A percentile compares a stretch with the other conserved stretches of the same genome.
These are phyloP conservation scores for Taenioides sp. DNA, from an alignment of 2,797 vertebrate genomes.

Conservation along the genomic window DNA sequence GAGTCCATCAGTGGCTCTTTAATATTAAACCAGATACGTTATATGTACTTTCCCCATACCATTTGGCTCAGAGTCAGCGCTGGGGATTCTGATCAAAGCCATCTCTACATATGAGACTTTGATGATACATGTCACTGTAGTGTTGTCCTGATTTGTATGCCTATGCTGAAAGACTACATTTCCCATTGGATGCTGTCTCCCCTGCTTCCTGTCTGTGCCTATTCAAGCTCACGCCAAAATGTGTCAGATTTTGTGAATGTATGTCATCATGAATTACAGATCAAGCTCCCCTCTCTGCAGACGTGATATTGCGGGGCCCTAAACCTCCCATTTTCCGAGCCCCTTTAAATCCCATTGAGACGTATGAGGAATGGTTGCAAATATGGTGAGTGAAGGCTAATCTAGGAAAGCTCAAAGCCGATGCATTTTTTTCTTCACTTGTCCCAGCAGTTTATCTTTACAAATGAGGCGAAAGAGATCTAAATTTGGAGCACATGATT, in stretches of 20 bases:
- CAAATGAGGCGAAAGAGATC: conserved; percentile 60
- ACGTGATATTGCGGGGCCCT: conserved; percentile 21
- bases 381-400: conserved; percentile 72
- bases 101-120: background rate
- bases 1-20: background rate
- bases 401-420: conserved; percentile 41
- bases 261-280: conserved; percentile 23
- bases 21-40: background rate
- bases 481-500: background rate
- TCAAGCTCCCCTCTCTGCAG: background rate
- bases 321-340: conserved; percentile 46
- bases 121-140: background rate
- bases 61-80: conserved; percentile 2
- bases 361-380: conserved; percentile 52
- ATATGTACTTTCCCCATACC: background rate
- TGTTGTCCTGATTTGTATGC: conserved; percentile 5
- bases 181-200: conserved; percentile 10
- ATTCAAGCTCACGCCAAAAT: conserved; percentile 10
- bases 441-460: conserved; percentile 28
- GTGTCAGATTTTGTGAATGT: conserved; percentile 10
- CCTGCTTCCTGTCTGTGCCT: background rate
- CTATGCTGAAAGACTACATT: conserved; percentile 16
- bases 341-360: conserved; percentile 33
- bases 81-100: conserved; percentile 10
- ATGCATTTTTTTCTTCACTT: conserved; percentile 7